Evolutionary conservation across 2,797 vertebrate genomes (phyloP).

Genomic region (Mycteria americana): DNA sequence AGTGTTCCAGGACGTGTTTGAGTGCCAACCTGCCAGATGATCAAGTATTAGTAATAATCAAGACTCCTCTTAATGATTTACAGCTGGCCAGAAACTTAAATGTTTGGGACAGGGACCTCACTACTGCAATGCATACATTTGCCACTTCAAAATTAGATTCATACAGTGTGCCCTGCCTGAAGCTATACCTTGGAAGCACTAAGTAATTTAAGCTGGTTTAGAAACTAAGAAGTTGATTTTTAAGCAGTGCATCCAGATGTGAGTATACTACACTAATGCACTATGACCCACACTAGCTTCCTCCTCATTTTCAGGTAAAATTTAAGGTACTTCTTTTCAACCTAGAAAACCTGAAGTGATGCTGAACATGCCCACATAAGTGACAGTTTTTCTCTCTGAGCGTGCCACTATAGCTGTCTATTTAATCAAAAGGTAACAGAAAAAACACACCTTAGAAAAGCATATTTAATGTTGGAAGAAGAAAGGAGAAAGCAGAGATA

Average conservation of each 20-base stretch:
- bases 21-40: slow-evolving; percentile 27
- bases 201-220: slow-evolving; percentile 16
- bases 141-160: slow-evolving; percentile 34
- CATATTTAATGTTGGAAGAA: neutral
- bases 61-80: slow-evolving; percentile 37
- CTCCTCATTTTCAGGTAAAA: neutral
- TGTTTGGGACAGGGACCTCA: slow-evolving; percentile 21
- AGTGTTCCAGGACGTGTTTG: neutral
- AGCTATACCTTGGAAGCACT: slow-evolving; percentile 6
- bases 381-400: neutral
- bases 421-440: neutral
- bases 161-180: slow-evolving; percentile 9
- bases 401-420: neutral
- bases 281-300: neutral
- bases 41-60: slow-evolving; percentile 49
- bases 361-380: neutral
- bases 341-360: neutral
- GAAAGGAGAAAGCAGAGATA: neutral
- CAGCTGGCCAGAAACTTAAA: slow-evolving; percentile 41
- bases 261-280: neutral
- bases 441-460: neutral
- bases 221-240: slow-evolving; percentile 13
- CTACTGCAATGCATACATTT: slow-evolving; percentile 24
- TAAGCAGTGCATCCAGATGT: slow-evolving; percentile 14
- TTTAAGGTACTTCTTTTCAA: neutral